A percentile compares a stretch with the other conserved stretches of the same genome.
Conservation (phyloP, 1,140 invertebrate species). For the Trinorchestia longiramus region DNA sequence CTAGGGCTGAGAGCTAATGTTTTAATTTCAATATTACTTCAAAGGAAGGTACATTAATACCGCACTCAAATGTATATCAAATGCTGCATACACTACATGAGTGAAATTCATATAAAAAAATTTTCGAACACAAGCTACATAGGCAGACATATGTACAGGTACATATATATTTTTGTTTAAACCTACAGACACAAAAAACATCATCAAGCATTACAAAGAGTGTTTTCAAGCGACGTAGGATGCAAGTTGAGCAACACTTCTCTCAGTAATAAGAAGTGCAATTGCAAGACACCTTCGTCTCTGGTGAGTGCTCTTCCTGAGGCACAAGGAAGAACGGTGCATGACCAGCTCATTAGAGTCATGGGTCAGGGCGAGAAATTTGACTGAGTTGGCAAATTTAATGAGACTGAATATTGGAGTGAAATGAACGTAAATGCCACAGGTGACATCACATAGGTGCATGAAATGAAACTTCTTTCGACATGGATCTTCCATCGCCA, state of each 20-base stretch:
- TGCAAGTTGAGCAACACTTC: neutral
- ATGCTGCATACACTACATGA: too few species aligned
- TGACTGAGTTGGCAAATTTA: neutral
- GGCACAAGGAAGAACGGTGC: neutral
- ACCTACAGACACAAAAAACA: neutral
- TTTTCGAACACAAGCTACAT: too few species aligned
- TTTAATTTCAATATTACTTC: too few species aligned
- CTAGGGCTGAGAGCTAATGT: too few species aligned
- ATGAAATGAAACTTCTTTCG: neutral
- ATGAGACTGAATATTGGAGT: neutral
- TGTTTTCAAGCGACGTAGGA: neutral
- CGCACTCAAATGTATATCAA: too few species aligned
- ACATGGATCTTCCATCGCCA: neutral
- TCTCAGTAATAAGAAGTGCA: neutral
- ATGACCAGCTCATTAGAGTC: neutral
- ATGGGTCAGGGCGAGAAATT: neutral
- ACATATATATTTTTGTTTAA: neutral
- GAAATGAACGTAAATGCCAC: neutral
- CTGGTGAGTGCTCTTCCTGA: neutral
- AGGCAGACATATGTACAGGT: too few species aligned
- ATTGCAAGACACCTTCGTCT: neutral
- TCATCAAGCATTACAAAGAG: neutral
- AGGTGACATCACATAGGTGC: neutral
- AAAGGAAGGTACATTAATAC: too few species aligned
- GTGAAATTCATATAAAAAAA: too few species aligned